Evolutionary conservation across 2,888 invertebrate genomes (phyloP), one percentile per base, ranked within the genome.

Genomic region (Xanthia icteritia): DNA sequence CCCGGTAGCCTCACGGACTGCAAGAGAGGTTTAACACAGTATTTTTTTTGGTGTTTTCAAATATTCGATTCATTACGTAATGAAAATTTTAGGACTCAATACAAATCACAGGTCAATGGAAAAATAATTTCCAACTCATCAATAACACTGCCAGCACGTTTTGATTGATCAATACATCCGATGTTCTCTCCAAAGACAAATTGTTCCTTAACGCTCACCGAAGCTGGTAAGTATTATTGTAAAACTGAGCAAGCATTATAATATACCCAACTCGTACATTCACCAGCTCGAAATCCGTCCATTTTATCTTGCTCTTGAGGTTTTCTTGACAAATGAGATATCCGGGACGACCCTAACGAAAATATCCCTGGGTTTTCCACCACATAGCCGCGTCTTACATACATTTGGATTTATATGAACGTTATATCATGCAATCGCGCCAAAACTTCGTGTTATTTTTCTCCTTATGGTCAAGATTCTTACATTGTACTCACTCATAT

Each of bases 231-330:
- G 72, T 83, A 82, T 88, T 86, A 86, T 83, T 87, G 82, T 84
- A 84, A 89, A 89, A 88, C 85, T 83, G 81, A 65, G 77, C 78
- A 84, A 86, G 84, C 89, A 87, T 86, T 88, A 90, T 90, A 85
- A 86, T 84, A 85, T 72, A 86, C 82, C 86, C 87, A 81, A 86
- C 86, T 87, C 86, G 79, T 81, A 83, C 84, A 81, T 88, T 88
- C 90, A 86, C 88, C 86, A 87, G 80, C 81, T 87, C 77, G 80
- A 88, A 91, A 92, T 91, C 92, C 92, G 78, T 86, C 83, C 89
- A 88, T 92, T 93, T 92, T 93, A 93, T 93, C 92, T 91, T 90
- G 91, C 92, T 92, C 91, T 89, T 91, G 92, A 90, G 92, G 92
- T 90, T 92, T 88, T 86, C 81, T 89, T 92, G 90, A 92, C 92